Evolutionary conservation across 2,888 invertebrate species (phyloP).

Genomic region (Euphydryas editha): DNA sequence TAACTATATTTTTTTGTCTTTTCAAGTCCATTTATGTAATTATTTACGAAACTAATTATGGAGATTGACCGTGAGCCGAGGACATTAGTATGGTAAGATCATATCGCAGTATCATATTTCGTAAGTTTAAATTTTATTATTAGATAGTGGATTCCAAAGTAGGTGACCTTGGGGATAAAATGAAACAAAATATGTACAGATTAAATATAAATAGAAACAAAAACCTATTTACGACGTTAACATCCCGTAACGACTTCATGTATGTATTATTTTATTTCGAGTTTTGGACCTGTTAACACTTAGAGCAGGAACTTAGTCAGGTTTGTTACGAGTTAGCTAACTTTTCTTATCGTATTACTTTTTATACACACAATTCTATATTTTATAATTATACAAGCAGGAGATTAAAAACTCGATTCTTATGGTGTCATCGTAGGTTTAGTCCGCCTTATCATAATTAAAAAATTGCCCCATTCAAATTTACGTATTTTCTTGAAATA

Average conservation of each 20-base stretch:
- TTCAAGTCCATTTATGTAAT: neutral
- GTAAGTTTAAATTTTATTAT: constrained; percentile 32
- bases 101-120: constrained; percentile 36
- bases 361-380: too few species aligned
- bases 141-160: constrained; percentile 33
- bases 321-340: constrained; percentile 2
- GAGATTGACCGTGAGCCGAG: constrained; percentile 32
- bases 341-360: neutral
- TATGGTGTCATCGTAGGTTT: too few species aligned
- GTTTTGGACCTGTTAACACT: neutral
- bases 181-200: constrained; percentile 25
- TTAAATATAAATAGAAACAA: constrained; percentile 26
- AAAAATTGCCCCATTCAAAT: too few species aligned
- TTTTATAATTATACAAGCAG: too few species aligned
- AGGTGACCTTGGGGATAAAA: constrained; percentile 33
- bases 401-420: too few species aligned
- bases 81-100: constrained; percentile 32
- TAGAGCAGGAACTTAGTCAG: neutral
- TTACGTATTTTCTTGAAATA: too few species aligned
- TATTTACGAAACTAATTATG: constrained; percentile 22
- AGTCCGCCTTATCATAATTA: too few species aligned
- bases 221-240: constrained; percentile 23
- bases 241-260: constrained; percentile 21
- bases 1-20: too few species aligned
- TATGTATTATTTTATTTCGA: constrained; percentile 11